Evolutionary conservation across 1,140 invertebrate species (phyloP).

Genomic region (Microplitis demolitor): DNA sequence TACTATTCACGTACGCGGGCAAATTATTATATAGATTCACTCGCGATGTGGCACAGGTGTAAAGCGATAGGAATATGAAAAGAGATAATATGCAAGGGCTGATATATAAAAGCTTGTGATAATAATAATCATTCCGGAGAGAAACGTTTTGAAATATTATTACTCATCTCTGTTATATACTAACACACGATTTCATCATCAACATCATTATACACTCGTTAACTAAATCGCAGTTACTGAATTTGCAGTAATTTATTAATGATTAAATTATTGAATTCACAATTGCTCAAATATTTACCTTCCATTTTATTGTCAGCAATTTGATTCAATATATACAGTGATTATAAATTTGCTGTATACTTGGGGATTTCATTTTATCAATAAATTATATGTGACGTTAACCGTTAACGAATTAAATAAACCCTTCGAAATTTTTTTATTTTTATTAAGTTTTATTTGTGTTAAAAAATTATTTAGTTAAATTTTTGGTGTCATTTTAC

Average conservation of each 20-base stretch:
- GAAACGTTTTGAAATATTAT: constrained; percentile 1
- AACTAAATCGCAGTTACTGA: constrained; percentile 25
- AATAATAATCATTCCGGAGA: neutral
- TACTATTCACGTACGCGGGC: constrained; percentile 31
- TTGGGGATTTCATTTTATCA: neutral
- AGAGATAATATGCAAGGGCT: neutral
- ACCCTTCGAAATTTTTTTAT: no score
- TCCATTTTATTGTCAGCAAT: neutral
- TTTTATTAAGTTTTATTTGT: neutral
- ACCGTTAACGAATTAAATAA: no score
- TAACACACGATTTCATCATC: constrained; percentile 3
- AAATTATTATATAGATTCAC: constrained; percentile 27
- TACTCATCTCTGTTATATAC: constrained; percentile 13
- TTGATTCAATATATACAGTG: neutral
- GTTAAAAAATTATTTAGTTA: no score
- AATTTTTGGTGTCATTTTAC: no score
- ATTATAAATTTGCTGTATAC: neutral
- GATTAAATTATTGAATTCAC: constrained; percentile 32
- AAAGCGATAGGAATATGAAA: neutral
- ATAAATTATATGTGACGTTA: neutral
- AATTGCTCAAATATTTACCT: constrained; percentile 21
- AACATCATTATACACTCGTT: constrained; percentile 25
- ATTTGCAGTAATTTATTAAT: constrained; percentile 39
- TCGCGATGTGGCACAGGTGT: constrained; percentile 25
- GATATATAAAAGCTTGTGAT: neutral